Percentiles rank a stretch among this genome's conserved stretches.
phyloP scores from a whole-genome alignment of 2,797 vertebrate genomes.

The Miichthys miiuy region DNA sequence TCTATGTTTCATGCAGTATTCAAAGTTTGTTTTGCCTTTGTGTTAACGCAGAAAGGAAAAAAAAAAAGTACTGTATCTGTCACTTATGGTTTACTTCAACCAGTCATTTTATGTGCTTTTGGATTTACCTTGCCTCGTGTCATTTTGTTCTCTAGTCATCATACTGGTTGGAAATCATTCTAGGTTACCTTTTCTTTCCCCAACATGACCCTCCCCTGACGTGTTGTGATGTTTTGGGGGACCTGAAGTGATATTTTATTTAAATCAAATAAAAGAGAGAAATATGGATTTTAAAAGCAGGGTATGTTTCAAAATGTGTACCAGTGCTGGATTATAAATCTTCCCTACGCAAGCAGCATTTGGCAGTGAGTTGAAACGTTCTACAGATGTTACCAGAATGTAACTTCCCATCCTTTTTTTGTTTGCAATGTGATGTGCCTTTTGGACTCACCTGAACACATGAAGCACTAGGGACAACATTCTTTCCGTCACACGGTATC shows the following conservation, averaged over 20 bases:
- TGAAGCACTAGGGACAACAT: background rate
- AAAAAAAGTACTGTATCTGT: slow-evolving; percentile 53
- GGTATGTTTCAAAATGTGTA: slow-evolving; percentile 26
- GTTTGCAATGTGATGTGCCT: slow-evolving; percentile 57
- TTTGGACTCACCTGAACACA: slow-evolving; percentile 34
- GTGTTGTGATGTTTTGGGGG: slow-evolving; percentile 38
- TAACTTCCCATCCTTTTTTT: background rate
- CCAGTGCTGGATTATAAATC: slow-evolving; percentile 3
- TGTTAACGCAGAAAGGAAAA: slow-evolving; percentile 24
- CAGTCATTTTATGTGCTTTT: slow-evolving; percentile 53
- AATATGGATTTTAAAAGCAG: slow-evolving; percentile 51
- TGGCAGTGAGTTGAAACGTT: slow-evolving; percentile 12
- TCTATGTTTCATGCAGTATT: slow-evolving; percentile 73
- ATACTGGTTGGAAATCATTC: slow-evolving; percentile 39
- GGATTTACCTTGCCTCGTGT: slow-evolving; percentile 49
- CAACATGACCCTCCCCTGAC: slow-evolving; percentile 12
- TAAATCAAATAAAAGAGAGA: slow-evolving; percentile 66
- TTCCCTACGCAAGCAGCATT: background rate
- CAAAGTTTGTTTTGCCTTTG: slow-evolving; percentile 62
- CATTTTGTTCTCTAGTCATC: slow-evolving; percentile 34
- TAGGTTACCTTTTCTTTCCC: slow-evolving; percentile 5
- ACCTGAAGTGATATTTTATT: slow-evolving; percentile 67
- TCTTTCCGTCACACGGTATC: background rate
- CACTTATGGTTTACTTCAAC: slow-evolving; percentile 51
- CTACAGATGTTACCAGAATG: slow-evolving; percentile 2